Percentiles rank a stretch among this genome's conserved stretches.
These are phyloP conservation scores for Gila robusta DNA, from an alignment of 2,797 vertebrate genomes.

Conservation along the genomic window DNA sequence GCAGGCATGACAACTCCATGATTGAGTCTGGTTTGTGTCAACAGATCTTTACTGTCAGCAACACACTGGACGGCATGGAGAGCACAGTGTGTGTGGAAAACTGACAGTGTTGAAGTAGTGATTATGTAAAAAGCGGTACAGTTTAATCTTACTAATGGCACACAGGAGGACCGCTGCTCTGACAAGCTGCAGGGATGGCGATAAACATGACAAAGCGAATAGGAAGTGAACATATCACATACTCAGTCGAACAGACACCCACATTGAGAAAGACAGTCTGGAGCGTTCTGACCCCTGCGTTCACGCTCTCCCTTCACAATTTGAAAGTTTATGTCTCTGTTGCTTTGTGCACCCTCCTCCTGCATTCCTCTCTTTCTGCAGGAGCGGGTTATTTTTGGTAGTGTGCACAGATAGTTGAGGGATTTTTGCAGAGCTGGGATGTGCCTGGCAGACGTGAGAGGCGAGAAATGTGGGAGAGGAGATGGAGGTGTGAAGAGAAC, in stretches of 20 bases:
- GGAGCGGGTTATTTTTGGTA: conserved; percentile 59
- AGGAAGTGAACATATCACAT: conserved; percentile 39
- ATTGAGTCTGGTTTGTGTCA: conserved; percentile 1
- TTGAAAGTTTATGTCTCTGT: conserved; percentile 50
- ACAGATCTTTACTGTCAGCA: conserved; percentile 36
- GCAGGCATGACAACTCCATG: conserved; percentile 12
- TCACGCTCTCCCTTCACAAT: conserved; percentile 51
- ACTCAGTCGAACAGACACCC: conserved; percentile 22
- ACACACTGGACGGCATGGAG: neutral
- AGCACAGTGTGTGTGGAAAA: neutral
- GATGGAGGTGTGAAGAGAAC: conserved; percentile 51
- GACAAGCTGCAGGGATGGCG: conserved; percentile 39
- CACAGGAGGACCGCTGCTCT: conserved; percentile 24
- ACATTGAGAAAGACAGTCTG: conserved; percentile 23
- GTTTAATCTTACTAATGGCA: conserved; percentile 54
- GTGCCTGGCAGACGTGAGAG: conserved; percentile 56
- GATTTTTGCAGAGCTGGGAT: conserved; percentile 57
- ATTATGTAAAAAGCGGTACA: conserved; percentile 41
- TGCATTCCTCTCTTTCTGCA: conserved; percentile 52
- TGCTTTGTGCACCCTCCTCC: conserved; percentile 54
- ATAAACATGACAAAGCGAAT: conserved; percentile 41
- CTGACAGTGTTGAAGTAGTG: conserved; percentile 26
- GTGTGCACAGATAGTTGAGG: conserved; percentile 50
- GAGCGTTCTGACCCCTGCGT: conserved; percentile 1
- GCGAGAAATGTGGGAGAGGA: conserved; percentile 18